Base-by-base conservation (phyloP, 2,113 vertebrate genomes). In the Epinephelus lanceolatus region DNA sequence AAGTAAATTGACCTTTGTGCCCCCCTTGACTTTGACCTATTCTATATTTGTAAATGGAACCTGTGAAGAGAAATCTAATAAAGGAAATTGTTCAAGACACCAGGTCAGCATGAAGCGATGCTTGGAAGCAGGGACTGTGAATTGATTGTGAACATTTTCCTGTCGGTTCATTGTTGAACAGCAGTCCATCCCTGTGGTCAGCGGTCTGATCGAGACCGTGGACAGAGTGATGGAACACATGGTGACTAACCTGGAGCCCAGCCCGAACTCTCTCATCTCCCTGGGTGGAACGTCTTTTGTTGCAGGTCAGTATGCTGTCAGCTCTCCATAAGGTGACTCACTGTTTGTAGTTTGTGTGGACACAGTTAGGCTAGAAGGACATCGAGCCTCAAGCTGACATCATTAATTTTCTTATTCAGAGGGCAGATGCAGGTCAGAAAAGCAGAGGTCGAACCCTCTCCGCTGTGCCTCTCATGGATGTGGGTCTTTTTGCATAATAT, bases 221-320 rank as follows among this genome's bases (percentile, higher is more conserved):
- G 98, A 99, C 89, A 89, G 89, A 1, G 96, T 98, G 85, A 96
- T 97, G 96, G 93, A 86, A 27, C 97, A 97, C 25, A 86, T 97
- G 85, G 91, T 92, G 1, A 83, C 4, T 75, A 97, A 96, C 76
- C 90, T 99, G 85, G 89, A 94, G 0, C 57, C 92, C 23, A 81
- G 69, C 51, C 53, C 77, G 0, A 56, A 84, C 17, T 81, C 90
- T 0, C 85, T 94, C 60, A 42, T 96, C 49, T 90, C 93, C n/a
- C 45, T 99, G 9, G 89, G 90, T 12, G 98, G 98, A 78, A 95
- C 94, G 0, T 98, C 97, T 0, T 61, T 96, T 1, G 91, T 97
- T 81, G 98, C 98, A 96, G 98, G 98, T 99, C 81, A 89, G 93
- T 92, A 4, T 47, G 9, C 80, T 78, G 73, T 81, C 69, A 71